Evolutionary conservation across 2,888 invertebrate species (phyloP).

Genomic region (Serrognathus titanus): DNA sequence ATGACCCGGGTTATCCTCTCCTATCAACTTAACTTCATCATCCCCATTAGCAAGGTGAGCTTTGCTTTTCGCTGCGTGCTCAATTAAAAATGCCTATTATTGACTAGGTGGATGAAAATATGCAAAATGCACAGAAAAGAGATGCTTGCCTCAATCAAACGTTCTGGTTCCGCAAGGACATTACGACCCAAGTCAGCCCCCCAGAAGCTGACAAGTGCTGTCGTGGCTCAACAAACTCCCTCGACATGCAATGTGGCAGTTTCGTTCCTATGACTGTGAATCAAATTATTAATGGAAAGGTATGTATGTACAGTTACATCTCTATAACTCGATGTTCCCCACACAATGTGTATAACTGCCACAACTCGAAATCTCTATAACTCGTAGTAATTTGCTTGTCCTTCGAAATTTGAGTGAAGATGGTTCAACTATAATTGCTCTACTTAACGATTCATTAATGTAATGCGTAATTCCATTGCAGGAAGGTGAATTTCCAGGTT

Average conservation of each 20-base stretch:
- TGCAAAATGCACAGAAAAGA: conserved; percentile 90
- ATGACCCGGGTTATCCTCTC: conserved; percentile 95
- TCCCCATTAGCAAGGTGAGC: conserved; percentile 86
- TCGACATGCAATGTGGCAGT: conserved; percentile 48
- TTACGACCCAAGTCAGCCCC: conserved; percentile 55
- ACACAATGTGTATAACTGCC: too few relatives aligned
- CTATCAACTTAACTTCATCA: conserved; percentile 91
- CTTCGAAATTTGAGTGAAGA: too few relatives aligned
- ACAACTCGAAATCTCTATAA: too few relatives aligned
- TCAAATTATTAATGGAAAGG: conserved; percentile 96
- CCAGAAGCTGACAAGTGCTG: conserved; percentile 47
- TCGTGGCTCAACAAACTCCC: conserved; percentile 34
- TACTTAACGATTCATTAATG: neutral
- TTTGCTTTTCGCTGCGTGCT: neutral
- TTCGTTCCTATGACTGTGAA: conserved; percentile 84
- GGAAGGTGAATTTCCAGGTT: conserved; percentile 88
- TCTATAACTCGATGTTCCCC: too few relatives aligned
- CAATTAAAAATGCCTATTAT: neutral
- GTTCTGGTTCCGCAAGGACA: conserved; percentile 92
- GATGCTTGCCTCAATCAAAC: conserved; percentile 79
- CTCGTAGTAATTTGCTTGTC: too few relatives aligned
- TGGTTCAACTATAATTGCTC: too few relatives aligned
- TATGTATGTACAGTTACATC: too few relatives aligned
- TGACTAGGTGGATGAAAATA: conserved; percentile 84
- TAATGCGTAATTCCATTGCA: conserved; percentile 38